Conservation (phyloP, 2,888 invertebrate genomes). For the Caenorhabditis sp. region DNA sequence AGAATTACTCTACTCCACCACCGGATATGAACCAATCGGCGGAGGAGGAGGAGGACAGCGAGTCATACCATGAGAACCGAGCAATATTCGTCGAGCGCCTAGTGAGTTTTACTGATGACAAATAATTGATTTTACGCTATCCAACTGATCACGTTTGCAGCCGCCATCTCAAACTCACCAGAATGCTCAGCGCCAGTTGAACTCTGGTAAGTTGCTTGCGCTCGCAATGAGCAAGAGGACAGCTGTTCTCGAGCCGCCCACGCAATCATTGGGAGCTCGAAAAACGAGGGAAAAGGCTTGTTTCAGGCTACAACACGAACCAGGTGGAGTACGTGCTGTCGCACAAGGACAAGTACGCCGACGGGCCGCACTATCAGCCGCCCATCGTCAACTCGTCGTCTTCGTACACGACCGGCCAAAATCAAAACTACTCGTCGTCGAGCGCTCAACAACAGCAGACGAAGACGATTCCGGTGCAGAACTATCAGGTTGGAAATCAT, state of each 20-base stretch:
- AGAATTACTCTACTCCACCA: slow-evolving; percentile 45
- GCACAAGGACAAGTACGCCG: slow-evolving; percentile 59
- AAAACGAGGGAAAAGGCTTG: background rate
- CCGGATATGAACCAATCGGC: slow-evolving; percentile 39
- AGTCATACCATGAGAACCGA: slow-evolving; percentile 43
- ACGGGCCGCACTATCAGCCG: slow-evolving; percentile 60
- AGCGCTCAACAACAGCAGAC: slow-evolving; percentile 28
- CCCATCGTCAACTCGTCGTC: slow-evolving; percentile 46
- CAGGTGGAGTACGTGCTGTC: slow-evolving; percentile 63
- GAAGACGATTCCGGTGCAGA: slow-evolving; percentile 43
- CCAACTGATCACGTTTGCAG: background rate
- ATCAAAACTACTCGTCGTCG: slow-evolving; percentile 38
- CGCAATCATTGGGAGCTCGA: background rate
- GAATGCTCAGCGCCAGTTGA: slow-evolving; percentile 59
- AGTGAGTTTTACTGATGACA: slow-evolving; percentile 22
- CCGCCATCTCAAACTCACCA: slow-evolving; percentile 50
- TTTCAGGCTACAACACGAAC: slow-evolving; percentile 64
- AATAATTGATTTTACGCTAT: too few relatives aligned
- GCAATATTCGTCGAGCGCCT: slow-evolving; percentile 37
- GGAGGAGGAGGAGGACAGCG: slow-evolving; percentile 21
- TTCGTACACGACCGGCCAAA: slow-evolving; percentile 14
- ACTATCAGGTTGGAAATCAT: slow-evolving; percentile 37
- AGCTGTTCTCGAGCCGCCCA: slow-evolving; percentile 28
- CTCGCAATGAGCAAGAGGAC: too few relatives aligned
- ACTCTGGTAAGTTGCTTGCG: slow-evolving; percentile 57